Conservation (phyloP, 2,888 invertebrate species). For the Theretra japonica region DNA sequence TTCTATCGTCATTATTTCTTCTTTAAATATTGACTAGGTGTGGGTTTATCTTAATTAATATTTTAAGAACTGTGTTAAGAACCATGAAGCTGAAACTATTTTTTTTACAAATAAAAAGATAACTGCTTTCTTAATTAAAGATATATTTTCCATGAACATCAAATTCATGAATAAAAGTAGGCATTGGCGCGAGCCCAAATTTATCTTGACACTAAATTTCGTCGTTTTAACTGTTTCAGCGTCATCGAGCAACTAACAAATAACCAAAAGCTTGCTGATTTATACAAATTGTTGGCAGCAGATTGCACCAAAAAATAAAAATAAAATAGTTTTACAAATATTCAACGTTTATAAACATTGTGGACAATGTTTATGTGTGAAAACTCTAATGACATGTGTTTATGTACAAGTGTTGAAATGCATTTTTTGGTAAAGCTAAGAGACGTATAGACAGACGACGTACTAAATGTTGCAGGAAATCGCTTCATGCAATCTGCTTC, state of each 20-base stretch:
- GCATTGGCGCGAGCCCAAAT: conserved; percentile 10
- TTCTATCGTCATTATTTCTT: too few species aligned
- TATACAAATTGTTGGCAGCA: not conserved
- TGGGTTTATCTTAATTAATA: too few species aligned
- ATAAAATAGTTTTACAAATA: not conserved
- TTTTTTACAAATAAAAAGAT: too few species aligned
- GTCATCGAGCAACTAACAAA: conserved; percentile 13
- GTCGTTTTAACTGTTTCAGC: conserved; percentile 19
- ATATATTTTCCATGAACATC: conserved; percentile 1
- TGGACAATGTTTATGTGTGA: not conserved
- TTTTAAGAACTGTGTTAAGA: too few species aligned
- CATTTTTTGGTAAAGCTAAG: too few species aligned
- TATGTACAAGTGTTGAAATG: too few species aligned
- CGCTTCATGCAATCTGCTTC: too few species aligned
- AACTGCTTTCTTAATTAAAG: not conserved
- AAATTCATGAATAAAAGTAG: conserved; percentile 13
- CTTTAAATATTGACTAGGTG: too few species aligned
- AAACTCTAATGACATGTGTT: too few species aligned
- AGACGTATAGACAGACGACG: too few species aligned
- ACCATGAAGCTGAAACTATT: too few species aligned
- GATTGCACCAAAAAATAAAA: conserved; percentile 7
- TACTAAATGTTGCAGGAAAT: too few species aligned
- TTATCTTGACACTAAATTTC: conserved; percentile 24
- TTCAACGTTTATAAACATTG: not conserved
- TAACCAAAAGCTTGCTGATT: not conserved